phyloP scores from a whole-genome alignment of 2,113 vertebrate genomes.

The Porphyrio hochstetteri region DNA sequence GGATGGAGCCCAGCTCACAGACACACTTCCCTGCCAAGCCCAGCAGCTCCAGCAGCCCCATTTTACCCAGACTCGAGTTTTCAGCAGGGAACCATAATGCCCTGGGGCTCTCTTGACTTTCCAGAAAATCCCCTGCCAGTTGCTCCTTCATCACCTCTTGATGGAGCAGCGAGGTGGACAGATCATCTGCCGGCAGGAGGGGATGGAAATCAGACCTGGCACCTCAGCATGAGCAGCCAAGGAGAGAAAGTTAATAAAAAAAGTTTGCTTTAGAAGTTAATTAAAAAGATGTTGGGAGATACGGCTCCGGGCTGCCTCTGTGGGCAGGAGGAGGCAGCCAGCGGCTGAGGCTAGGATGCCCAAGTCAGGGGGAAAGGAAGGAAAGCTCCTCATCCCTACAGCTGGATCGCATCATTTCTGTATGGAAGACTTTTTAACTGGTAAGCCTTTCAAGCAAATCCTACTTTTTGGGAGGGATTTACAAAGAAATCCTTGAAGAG shows the following conservation, averaged over 20 bases:
- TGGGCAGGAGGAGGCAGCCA: not conserved
- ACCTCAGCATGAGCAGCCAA: rapidly evolving
- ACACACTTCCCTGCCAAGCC: rapidly evolving
- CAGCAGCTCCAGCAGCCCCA: not conserved
- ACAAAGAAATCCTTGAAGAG: not conserved
- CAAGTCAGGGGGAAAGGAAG: too few relatives aligned
- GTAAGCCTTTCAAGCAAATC: not conserved
- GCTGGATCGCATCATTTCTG: not conserved
- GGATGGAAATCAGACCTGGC: not conserved
- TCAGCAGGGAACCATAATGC: not conserved
- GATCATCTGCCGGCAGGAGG: not conserved
- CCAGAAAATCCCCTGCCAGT: not conserved
- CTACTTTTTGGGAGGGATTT: rapidly evolving
- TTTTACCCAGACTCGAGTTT: rapidly evolving
- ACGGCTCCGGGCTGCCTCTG: not conserved
- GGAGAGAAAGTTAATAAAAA: not conserved
- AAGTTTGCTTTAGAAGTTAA: not conserved
- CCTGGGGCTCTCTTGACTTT: not conserved
- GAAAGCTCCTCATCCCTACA: not conserved
- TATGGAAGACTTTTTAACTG: not conserved
- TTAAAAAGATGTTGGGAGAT: not conserved
- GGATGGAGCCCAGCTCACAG: not conserved
- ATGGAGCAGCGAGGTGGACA: not conserved
- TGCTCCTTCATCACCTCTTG: not conserved
- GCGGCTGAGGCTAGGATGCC: too few relatives aligned